Base-by-base conservation (phyloP, 2,888 invertebrate genomes). In the Drosophila silvestris region DNA sequence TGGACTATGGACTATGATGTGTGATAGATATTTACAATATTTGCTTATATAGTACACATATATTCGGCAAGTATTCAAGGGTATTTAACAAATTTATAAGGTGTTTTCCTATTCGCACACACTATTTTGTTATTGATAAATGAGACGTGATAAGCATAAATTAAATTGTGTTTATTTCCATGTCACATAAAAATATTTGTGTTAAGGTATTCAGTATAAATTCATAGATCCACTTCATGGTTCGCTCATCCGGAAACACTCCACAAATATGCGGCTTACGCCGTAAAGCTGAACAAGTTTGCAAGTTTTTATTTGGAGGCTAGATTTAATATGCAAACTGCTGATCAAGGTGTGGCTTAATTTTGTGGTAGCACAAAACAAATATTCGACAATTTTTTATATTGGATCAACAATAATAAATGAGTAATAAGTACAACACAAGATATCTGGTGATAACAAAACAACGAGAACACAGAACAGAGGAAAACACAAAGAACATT, bases 401-500 rank as follows among this genome's bases (percentile, higher is more conserved):
- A 2, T 57, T 74, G 70, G 58, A 63, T 74, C 71, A 79, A 77
- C 73, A 70, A 63, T 74, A 70, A 66, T 52, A 79, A 77, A 51
- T 69, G 16, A 69, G 60, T 28, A 73, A 67, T 73, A 50, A 41
- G 58, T 35, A 60, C 51, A 74, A 74, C 74, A 74, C 56, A 74
- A 74, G 35, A 33, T 63, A 69, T 51, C 44, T 44, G 63, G 60
- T 41, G 51, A 75, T 72, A 85, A 89, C 74, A 76, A 74, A 89
- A 89, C 72, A 82, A 61, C 75, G 72, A 72, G 62, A 82, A 70
- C 73, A 65, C 14, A 63, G 76, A 63, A 70, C 54, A 19, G 37
- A 26, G 37, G 74, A 62, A 67, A 74, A 77, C 73, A 88, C 74
- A 88, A 77, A 75, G 22, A 78, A 78, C 82, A 83, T 83, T 81